Base-by-base conservation (phyloP, 2,888 invertebrate genomes). In the Drosophila stalkeri region DNA sequence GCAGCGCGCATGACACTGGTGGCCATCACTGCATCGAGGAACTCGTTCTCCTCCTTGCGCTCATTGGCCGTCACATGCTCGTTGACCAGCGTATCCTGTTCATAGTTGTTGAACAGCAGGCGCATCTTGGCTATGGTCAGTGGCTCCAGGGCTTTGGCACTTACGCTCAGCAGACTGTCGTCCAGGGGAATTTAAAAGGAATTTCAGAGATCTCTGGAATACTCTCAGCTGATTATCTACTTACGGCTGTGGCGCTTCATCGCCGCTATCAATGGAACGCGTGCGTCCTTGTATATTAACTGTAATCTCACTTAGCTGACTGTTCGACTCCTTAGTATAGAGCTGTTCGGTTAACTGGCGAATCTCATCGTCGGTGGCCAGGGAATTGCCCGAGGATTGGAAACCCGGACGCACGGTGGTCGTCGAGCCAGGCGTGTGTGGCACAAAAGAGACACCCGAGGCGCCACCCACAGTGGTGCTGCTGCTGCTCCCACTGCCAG, bases 41-140 rank as follows among this genome's bases (percentile, higher is more conserved):
- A 96, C 33, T 95, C 95, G 78, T 96, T 95, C 92, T 97, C 97
- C 93, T 98, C 98, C 61, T 93, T 94, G 66, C 94, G 94, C 92
- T 97, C 97, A 91, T 94, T 94, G 20, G 96, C 94, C 3, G 96
- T 97, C 33, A 97, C 95, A 82, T 96, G 94, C 92, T 98, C 98
- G 86, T 96, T 95, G n/a, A 95, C 94, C 63, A 94, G 93, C 0
- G 96, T 95, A 80, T 96, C 95, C 68, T 96, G 93, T 89, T 97
- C 95, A 91, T 98, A 99, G 92, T 99, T 98, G 92, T 99, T 97
- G 91, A 96, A 95, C 49, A 99, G 94, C 37, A 94, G 93, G 51
- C 95, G 91, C 80, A 98, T 94, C 86, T 95, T 96, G 77, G 96
- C 94, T 71, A 98, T 95, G 2, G 98, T 97, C 7, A 95, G 94